Evolutionary conservation across 2,888 invertebrate genomes (phyloP), one percentile per base, ranked within the genome.

Genomic region (Argyresthia goedartella): DNA sequence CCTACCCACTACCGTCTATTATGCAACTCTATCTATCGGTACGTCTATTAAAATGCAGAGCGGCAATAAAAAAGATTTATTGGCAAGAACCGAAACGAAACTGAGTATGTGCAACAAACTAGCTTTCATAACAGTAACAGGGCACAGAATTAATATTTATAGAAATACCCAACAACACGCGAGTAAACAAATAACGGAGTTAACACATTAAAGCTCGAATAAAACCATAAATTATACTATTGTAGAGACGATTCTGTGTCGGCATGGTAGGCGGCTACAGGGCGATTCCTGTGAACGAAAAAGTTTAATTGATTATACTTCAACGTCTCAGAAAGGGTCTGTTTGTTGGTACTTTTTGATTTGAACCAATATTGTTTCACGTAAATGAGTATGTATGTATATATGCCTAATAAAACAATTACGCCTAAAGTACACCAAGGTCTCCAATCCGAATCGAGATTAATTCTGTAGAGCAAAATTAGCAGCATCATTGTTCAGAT

Each of bases 141-240:
- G 43, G 43, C 25, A 45, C 11, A 16, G 36, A 44, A 39, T 45
- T 46, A 48, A 52, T 42, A 52, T 46, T 46, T 46, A 46, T 50
- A 50, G 50, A 50, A 50, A 42, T 42, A 16, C 33, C 10, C 15
- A 16, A 42, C 50, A 47, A 49, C 50, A 14, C 42, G 50, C 49
- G 50, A 33, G 49, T 53, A 53, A 53, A 53, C 53, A 53, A 53
- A 53, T 53, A 53, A 45, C 50, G 16, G 44, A 49, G 53, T 53
- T 53, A 53, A 53, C 53, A 53, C 53, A 50, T 53, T 53, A 53
- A 44, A 53, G 44, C 16, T 36, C 25, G 49, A 45, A 50, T 50
- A 41, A 41, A 50, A 50, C 50, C 41, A 50, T 50, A 50, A 50
- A 50, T 50, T 50, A 47, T 44, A 49, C n/a, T 41, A 25, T 50